Percentiles rank a stretch among this genome's conserved stretches.
These are phyloP conservation scores for Chondrosia reniformis DNA, from an alignment of 37 sponge, comb jelly and placozoan species.

Conservation along the genomic window DNA sequence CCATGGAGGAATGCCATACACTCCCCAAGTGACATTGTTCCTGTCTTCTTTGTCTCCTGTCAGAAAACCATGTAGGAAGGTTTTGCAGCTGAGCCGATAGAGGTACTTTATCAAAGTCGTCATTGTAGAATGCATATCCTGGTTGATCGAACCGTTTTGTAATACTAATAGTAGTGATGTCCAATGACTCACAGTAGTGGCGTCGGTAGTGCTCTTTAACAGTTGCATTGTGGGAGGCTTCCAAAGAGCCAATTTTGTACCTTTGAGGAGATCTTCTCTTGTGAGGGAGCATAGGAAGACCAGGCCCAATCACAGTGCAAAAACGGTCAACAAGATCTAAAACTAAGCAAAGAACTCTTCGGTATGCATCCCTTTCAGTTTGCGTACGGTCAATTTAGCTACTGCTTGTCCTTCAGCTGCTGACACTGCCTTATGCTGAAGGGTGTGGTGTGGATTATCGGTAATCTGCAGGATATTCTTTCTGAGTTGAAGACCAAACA, in stretches of 20 bases:
- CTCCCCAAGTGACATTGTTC: slow-evolving; percentile 7
- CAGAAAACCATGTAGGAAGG: slow-evolving; percentile 34
- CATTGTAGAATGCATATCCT: slow-evolving; percentile 31
- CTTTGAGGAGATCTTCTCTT: slow-evolving; percentile 27
- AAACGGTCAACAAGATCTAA: slow-evolving; percentile 10
- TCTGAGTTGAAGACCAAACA: slow-evolving; percentile 8
- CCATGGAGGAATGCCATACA: slow-evolving; percentile 2
- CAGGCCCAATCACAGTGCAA: not conserved
- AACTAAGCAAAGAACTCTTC: slow-evolving; percentile 25
- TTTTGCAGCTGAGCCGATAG: slow-evolving; percentile 34
- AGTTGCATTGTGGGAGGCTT: slow-evolving; percentile 23
- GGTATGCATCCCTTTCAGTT: slow-evolving; percentile 29
- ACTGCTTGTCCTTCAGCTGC: slow-evolving; percentile 41
- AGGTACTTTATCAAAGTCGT: slow-evolving; percentile 31
- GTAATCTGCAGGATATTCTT: slow-evolving; percentile 14
- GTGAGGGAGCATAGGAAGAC: slow-evolving; percentile 26
- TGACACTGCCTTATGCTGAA: slow-evolving; percentile 28
- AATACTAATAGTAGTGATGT: slow-evolving; percentile 17
- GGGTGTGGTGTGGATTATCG: slow-evolving; percentile 16
- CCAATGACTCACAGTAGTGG: slow-evolving; percentile 36
- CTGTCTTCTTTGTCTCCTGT: not conserved
- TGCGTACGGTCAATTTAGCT: slow-evolving; percentile 24
- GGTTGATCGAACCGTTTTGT: slow-evolving; percentile 23
- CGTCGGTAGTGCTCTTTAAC: slow-evolving; percentile 33
- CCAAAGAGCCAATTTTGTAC: slow-evolving; percentile 13